Evolutionary conservation across 2,113 vertebrate genomes (phyloP).

Genomic region (Lepidothrix coronata): DNA sequence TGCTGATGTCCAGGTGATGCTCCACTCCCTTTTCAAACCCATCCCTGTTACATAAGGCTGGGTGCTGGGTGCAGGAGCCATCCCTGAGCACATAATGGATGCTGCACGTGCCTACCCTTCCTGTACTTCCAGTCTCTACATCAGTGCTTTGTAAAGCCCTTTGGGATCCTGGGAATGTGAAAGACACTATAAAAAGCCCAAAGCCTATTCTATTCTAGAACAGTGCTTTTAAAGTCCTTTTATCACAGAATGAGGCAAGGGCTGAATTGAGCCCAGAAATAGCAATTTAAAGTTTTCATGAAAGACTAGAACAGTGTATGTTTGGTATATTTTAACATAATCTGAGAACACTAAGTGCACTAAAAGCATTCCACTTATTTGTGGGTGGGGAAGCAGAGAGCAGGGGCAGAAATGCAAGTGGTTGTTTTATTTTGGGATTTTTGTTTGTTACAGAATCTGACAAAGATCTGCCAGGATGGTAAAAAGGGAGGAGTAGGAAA

Average conservation of each 20-base stretch:
- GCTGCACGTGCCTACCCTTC: neutral
- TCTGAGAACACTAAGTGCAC: constrained; percentile 51
- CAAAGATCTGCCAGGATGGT: neutral
- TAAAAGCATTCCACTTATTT: constrained; percentile 63
- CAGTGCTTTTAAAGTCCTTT: constrained; percentile 61
- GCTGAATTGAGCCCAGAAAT: constrained; percentile 67
- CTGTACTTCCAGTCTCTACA: constrained; percentile 31
- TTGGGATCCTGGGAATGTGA: constrained; percentile 55
- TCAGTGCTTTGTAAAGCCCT: constrained; percentile 53
- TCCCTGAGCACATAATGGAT: neutral
- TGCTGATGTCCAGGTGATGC: neutral
- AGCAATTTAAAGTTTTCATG: constrained; percentile 68
- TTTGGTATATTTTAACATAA: constrained; percentile 76
- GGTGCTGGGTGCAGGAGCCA: neutral
- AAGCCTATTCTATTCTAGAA: constrained; percentile 65
- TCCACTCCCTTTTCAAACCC: neutral
- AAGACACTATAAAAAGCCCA: constrained; percentile 53
- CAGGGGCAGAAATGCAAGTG: neutral
- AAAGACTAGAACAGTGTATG: constrained; percentile 53
- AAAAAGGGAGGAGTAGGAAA: neutral
- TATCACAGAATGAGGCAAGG: constrained; percentile 67
- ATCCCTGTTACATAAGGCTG: neutral
- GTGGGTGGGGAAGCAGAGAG: constrained; percentile 4
- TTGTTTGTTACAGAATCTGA: neutral
- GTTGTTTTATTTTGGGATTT: constrained; percentile 37